phyloP scores from a whole-genome alignment of 2,888 invertebrate genomes.

The Hydriomena furcata region DNA sequence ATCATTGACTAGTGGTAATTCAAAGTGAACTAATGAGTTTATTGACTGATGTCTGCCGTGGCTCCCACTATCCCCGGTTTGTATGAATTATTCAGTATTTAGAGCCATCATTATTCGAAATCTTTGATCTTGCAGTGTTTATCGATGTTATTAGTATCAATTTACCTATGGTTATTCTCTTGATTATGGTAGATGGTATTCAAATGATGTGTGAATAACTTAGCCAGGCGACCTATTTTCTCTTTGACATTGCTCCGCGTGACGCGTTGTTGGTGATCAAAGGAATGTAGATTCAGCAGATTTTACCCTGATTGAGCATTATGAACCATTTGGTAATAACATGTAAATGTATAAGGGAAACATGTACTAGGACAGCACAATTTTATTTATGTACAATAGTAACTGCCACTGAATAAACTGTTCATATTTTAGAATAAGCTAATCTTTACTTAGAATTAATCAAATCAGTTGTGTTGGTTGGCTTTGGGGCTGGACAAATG shows the following conservation, averaged over 20 bases:
- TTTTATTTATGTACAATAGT: no score
- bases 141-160: conserved; percentile 5
- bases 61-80: conserved; percentile 82
- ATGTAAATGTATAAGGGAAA: neutral
- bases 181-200: neutral
- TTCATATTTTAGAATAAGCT: no score
- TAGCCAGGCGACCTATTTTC: conserved; percentile 66
- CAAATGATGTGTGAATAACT: conserved; percentile 14
- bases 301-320: conserved; percentile 30
- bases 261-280: conserved; percentile 67
- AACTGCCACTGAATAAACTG: no score
- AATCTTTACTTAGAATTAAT: no score
- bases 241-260: conserved; percentile 75
- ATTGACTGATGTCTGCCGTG: conserved; percentile 83
- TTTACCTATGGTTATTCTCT: neutral
- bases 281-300: conserved; percentile 38
- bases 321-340: no score
- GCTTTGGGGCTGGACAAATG: no score
- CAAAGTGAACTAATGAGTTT: conserved; percentile 79
- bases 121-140: no score
- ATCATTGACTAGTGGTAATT: conserved; percentile 55
- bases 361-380: neutral
- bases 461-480: no score
- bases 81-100: conserved; percentile 41
- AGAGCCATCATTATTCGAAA: no score